Percentiles rank a stretch among this genome's conserved stretches.
phyloP scores from a whole-genome alignment of 2,797 vertebrate genomes.

The Acridotheres tristis region DNA sequence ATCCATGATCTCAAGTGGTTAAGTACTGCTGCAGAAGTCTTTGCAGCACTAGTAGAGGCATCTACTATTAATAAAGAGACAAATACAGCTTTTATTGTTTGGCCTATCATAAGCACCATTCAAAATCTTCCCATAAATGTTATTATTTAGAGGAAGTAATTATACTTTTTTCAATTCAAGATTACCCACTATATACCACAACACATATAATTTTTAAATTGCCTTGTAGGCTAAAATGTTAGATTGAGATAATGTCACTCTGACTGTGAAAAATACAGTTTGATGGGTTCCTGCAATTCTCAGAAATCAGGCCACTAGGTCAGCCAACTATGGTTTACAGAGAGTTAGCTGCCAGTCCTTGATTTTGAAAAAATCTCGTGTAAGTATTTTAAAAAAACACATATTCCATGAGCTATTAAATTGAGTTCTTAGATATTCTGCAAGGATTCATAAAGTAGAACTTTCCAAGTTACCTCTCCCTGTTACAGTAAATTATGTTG shows the following conservation, averaged over 20 bases:
- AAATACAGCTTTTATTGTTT: not conserved
- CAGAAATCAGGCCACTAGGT: not conserved
- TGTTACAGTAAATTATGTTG: conserved; percentile 26
- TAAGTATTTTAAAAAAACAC: not conserved
- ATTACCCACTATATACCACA: not conserved
- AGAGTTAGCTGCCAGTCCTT: not conserved
- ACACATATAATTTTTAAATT: not conserved
- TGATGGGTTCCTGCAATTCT: not conserved
- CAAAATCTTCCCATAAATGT: not conserved
- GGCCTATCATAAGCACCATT: not conserved
- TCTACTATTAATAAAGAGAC: not conserved
- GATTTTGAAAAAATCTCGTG: not conserved
- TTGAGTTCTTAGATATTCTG: not conserved
- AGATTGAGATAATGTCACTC: not conserved
- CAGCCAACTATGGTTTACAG: not conserved
- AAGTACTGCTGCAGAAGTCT: not conserved
- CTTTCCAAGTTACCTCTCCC: not conserved
- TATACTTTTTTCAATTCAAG: not conserved
- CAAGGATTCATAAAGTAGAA: not conserved
- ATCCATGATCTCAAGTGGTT: not conserved
- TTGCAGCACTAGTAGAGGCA: not conserved
- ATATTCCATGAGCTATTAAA: not conserved
- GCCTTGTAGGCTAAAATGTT: not conserved
- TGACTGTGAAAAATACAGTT: not conserved
- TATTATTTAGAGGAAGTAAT: not conserved